Base-by-base conservation (phyloP, 1,140 invertebrate species). In the Trachelipus rathkii region DNA sequence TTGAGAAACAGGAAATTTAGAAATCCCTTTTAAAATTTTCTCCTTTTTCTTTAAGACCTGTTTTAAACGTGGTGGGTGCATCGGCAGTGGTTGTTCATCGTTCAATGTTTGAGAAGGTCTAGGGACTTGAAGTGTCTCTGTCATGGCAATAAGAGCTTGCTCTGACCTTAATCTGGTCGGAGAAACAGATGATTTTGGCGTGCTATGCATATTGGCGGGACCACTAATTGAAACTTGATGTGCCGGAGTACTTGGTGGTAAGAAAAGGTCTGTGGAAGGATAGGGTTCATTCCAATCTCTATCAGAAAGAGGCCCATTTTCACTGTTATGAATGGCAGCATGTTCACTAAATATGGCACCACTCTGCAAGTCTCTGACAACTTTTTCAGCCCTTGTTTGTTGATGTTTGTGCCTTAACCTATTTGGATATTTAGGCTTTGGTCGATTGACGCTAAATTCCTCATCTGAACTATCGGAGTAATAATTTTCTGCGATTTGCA, bases 401-500 rank as follows among this genome's bases (percentile, higher is more conserved):
- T 82, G 81, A 71, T 82, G 81, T 81, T 79, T 81, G 73, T 82
- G 73, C 46, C 84, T 75, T 24, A 85, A 82, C 77, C 89, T 87
- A 81, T 90, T 89, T 9, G 88, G 88, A 81, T 91, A 89, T 83
- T 91, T 91, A 10, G 84, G 85, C 24, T 85, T 82, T 83, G 71
- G 88, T 85, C 81, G 88, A 81, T 70, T 87, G 77, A 81, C 85
- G 82, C 84, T 86, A 82, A 83, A 87, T 81, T 93, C 92, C 79
- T 92, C 91, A 81, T 93, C 92, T 0, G 93, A 93, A 73, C 92
- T 94, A 84, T 95, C 93, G 43, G 87, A 83, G 81, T 87, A 86
- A 84, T 93, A 94, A 84, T 93, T 93, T 83, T 95, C 93, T 0
- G 93, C 93, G 77, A 95, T 93, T 83, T 94, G 92, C 77, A 96